These are phyloP conservation scores for Calliopsis andreniformis DNA, from an alignment of 1,140 invertebrate genomes.

Conservation along the genomic window DNA sequence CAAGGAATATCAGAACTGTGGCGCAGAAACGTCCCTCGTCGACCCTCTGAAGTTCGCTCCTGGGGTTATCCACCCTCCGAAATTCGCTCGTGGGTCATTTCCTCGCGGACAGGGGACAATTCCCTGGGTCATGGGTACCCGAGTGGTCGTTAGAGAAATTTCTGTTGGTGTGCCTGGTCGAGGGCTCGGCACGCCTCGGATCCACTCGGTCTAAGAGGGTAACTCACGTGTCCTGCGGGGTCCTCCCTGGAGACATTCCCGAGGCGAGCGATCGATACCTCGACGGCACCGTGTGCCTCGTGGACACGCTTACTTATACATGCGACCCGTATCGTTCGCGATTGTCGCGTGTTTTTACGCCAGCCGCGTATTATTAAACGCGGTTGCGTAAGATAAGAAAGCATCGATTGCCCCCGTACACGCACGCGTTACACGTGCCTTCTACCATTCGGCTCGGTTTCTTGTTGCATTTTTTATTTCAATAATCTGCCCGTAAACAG, in stretches of 20 bases:
- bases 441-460: too few species aligned
- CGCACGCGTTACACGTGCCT: conserved; percentile 2
- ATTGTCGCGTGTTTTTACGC: conserved; percentile 52
- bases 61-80: too few species aligned
- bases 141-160: conserved; percentile 26
- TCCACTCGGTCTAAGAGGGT: conserved; percentile 39
- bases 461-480: conserved; percentile 8
- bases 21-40: too few species aligned
- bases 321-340: conserved; percentile 27
- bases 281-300: conserved; percentile 1
- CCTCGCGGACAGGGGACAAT: neutral
- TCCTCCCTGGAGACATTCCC: conserved; percentile 60
- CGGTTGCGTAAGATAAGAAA: conserved; percentile 42
- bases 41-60: too few species aligned
- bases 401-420: conserved; percentile 39
- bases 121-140: neutral
- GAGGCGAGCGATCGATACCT: conserved; percentile 58
- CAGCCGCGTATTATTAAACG: conserved; percentile 38
- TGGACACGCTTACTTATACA: conserved; percentile 22
- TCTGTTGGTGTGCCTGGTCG: neutral
- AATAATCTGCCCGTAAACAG: neutral
- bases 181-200: conserved; percentile 35
- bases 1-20: too few species aligned
- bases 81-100: neutral
- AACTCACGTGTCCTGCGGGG: conserved; percentile 55